Percentiles rank a stretch among this genome's conserved stretches.
phyloP scores from a whole-genome alignment of 2,888 invertebrate genomes.

The Machimus rusticus region DNA sequence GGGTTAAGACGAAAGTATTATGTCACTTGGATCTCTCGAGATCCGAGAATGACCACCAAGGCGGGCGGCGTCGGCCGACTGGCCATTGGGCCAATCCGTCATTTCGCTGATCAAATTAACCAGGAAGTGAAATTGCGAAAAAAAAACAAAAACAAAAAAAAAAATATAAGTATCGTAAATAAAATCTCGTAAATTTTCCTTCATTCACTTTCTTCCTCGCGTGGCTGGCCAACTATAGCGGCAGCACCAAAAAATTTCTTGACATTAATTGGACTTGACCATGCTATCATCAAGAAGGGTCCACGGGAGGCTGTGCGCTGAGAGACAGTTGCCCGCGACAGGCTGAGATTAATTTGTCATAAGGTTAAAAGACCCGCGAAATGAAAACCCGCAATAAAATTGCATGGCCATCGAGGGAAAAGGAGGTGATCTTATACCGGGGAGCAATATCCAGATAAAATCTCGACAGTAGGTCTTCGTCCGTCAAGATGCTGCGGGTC shows the following conservation, averaged over 20 bases:
- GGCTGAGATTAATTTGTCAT: slow-evolving; percentile 39
- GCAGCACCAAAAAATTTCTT: slow-evolving; percentile 15
- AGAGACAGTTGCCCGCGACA: slow-evolving; percentile 28
- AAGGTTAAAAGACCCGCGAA: slow-evolving; percentile 1
- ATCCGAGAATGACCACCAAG: not conserved
- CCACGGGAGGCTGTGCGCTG: slow-evolving; percentile 1
- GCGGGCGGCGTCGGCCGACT: not conserved
- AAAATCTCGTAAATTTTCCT: slow-evolving; percentile 19
- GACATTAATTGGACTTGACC: slow-evolving; percentile 42
- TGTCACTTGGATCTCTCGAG: not conserved
- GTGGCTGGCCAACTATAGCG: not conserved
- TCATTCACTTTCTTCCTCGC: slow-evolving; percentile 39
- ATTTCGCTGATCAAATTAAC: slow-evolving; percentile 21
- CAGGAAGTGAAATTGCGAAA: slow-evolving; percentile 36
- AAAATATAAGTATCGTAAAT: not conserved
- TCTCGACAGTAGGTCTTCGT: not conserved
- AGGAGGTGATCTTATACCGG: not conserved
- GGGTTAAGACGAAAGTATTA: slow-evolving; percentile 40
- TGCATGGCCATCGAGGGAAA: not conserved
- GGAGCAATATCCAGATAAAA: not conserved
- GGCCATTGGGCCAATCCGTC: slow-evolving; percentile 1
- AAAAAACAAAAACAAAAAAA: not conserved
- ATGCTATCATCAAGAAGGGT: slow-evolving; percentile 41
- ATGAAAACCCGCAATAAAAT: slow-evolving; percentile 6
- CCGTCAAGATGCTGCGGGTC: not conserved